phyloP scores from a whole-genome alignment of 2,113 vertebrate species.

The Mastomys natalensis region DNA sequence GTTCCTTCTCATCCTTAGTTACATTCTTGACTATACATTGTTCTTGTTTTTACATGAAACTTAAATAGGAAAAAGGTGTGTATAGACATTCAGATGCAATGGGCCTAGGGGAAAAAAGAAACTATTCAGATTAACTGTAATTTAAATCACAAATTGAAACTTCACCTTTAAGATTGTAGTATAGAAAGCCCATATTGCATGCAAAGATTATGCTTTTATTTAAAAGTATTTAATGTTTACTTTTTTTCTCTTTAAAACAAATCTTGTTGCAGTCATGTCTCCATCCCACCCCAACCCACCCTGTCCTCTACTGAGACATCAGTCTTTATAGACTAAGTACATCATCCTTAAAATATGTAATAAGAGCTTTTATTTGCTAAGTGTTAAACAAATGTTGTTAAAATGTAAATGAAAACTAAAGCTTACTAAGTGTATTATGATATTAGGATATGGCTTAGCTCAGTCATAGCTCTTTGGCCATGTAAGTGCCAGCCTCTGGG shows the following conservation, averaged over 20 bases:
- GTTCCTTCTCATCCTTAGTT: neutral
- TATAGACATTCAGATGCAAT: neutral
- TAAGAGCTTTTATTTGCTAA: neutral
- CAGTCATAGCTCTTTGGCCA: neutral
- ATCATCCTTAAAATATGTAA: neutral
- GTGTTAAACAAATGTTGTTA: neutral
- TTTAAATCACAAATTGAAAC: slow-evolving; percentile 46
- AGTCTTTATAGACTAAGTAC: neutral
- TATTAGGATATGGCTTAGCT: neutral
- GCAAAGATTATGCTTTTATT: neutral
- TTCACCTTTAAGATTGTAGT: slow-evolving; percentile 27
- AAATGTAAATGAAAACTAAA: slow-evolving; percentile 53
- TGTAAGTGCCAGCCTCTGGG: neutral
- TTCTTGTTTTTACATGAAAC: slow-evolving; percentile 58
- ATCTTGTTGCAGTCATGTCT: neutral
- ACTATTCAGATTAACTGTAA: slow-evolving; percentile 1
- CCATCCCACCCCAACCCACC: neutral
- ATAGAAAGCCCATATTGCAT: neutral
- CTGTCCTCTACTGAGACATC: neutral
- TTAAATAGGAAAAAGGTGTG: slow-evolving; percentile 23
- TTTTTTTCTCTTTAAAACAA: slow-evolving; percentile 40
- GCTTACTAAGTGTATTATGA: slow-evolving; percentile 8
- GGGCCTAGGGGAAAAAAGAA: neutral
- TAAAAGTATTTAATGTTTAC: neutral
- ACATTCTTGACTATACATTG: slow-evolving; percentile 41